Conservation (phyloP, 2,113 vertebrate genomes). For the Paradoxurus hermaphroditus region DNA sequence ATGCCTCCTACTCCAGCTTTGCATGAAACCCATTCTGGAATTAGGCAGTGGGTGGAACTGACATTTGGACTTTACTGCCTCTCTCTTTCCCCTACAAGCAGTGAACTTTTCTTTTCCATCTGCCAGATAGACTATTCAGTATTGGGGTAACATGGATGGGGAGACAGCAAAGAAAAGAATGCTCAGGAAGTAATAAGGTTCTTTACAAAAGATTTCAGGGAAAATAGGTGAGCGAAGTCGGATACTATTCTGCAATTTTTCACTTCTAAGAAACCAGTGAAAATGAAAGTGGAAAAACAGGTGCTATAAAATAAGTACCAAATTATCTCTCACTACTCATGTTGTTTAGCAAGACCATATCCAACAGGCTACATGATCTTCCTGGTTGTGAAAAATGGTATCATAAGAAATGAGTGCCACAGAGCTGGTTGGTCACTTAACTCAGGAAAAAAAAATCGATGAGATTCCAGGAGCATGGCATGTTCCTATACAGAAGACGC, state of each 20-base stretch:
- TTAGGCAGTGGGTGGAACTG: not conserved
- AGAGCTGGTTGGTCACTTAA: not conserved
- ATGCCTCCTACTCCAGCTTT: not conserved
- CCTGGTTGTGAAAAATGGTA: not conserved
- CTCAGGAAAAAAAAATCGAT: not conserved
- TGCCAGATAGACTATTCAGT: not conserved
- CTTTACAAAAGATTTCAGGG: not conserved
- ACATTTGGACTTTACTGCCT: not conserved
- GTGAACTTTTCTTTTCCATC: not conserved
- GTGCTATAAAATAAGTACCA: not conserved
- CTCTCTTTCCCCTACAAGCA: not conserved
- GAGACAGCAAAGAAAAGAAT: not conserved
- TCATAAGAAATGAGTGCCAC: not conserved
- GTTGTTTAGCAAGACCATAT: not conserved
- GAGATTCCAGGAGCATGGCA: not conserved
- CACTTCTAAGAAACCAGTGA: not conserved
- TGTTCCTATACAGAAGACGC: not conserved
- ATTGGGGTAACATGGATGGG: not conserved
- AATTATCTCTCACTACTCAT: not conserved
- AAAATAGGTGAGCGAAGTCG: not conserved
- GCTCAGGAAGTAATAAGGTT: not conserved
- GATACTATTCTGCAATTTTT: not conserved
- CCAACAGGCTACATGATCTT: not conserved
- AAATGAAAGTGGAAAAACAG: constrained; percentile 16
- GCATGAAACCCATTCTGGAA: not conserved